Conservation (phyloP, 2,113 vertebrate genomes). For the Malurus melanocephalus region DNA sequence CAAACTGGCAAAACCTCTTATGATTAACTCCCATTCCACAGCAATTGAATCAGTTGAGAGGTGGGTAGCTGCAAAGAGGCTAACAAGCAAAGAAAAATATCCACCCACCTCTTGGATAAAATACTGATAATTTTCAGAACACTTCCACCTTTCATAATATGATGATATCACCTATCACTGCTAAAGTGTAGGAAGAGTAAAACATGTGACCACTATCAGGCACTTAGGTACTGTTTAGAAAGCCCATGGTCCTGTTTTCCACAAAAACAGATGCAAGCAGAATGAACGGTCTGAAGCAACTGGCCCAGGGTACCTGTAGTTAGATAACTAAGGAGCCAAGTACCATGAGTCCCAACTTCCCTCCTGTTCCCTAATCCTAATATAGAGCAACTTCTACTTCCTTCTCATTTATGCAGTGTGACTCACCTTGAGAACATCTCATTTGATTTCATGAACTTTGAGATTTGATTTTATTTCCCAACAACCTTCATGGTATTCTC, state of each 20-base stretch:
- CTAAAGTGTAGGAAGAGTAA: fast-evolving
- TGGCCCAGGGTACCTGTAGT: not conserved
- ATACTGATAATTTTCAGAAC: not conserved
- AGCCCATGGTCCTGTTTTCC: not conserved
- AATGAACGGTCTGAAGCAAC: not conserved
- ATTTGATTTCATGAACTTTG: not conserved
- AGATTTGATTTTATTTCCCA: not conserved
- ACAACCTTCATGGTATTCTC: not conserved
- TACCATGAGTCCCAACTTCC: not conserved
- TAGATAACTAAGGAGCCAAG: not conserved
- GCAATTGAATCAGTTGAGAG: not conserved
- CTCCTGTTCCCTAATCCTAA: not conserved
- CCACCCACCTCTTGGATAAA: not conserved
- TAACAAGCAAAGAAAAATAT: not conserved
- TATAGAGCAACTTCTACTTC: not conserved
- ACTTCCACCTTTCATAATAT: not conserved
- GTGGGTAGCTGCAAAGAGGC: not conserved
- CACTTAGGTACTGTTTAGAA: not conserved
- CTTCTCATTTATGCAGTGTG: not conserved
- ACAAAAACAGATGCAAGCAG: not conserved
- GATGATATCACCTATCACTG: not conserved
- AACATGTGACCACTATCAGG: not conserved
- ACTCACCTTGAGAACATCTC: not conserved
- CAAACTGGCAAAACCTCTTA: not conserved
- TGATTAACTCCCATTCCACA: not conserved